These are phyloP conservation scores for Leucania comma DNA, from an alignment of 2,888 invertebrate species.

Conservation along the genomic window DNA sequence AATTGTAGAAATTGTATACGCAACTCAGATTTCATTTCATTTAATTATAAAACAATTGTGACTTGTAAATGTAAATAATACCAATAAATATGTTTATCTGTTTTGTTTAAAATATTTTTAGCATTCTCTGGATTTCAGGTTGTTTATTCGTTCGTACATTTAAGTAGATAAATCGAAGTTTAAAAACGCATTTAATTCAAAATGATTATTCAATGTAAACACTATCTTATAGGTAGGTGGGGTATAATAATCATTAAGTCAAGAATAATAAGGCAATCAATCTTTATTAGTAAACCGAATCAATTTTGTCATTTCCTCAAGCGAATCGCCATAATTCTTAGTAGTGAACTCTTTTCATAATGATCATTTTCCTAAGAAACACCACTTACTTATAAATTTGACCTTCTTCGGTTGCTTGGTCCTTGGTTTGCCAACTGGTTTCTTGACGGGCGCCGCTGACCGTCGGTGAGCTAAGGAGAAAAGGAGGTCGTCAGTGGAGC, in stretches of 20 bases:
- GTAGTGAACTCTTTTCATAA: background rate
- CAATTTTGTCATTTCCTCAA: background rate
- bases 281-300: conserved; percentile 13
- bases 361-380: conserved; percentile 4
- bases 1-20: no score
- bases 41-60: no score
- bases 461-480: conserved; percentile 84
- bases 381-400: conserved; percentile 96
- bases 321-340: conserved; percentile 17
- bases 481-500: conserved; percentile 69
- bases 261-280: background rate
- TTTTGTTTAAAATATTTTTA: background rate
- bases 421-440: conserved; percentile 95
- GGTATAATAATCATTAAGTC: background rate
- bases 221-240: background rate
- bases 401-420: conserved; percentile 97
- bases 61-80: no score
- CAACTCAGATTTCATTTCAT: no score
- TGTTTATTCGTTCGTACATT: no score
- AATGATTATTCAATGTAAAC: background rate
- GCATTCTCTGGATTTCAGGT: background rate
- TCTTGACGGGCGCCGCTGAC: conserved; percentile 94
- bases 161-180: background rate
- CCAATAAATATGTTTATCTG: no score
- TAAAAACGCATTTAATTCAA: background rate